A percentile compares a stretch with the other conserved stretches of the same genome.
Evolutionary conservation across 2,113 vertebrate genomes (phyloP).

Genomic region (Elachura formosa): DNA sequence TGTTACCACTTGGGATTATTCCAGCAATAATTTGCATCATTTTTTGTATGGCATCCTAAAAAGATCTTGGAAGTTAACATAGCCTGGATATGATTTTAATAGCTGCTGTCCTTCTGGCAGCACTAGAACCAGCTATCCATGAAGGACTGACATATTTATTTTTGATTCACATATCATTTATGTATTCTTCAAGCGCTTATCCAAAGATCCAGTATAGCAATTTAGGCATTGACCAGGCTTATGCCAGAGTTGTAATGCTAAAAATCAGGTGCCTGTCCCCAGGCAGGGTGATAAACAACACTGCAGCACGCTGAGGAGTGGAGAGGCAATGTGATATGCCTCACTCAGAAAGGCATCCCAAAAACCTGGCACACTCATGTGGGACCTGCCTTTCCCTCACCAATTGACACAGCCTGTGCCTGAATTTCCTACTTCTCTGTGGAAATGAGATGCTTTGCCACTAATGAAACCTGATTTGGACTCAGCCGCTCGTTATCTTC

Average conservation of each 20-base stretch:
- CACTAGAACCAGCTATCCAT: background rate
- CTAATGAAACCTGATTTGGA: background rate
- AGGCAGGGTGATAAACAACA: background rate
- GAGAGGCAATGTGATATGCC: background rate
- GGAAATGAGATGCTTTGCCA: background rate
- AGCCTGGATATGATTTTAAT: background rate
- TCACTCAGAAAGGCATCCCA: background rate
- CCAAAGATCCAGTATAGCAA: background rate
- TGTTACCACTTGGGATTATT: slow-evolving; percentile 27
- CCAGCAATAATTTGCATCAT: slow-evolving; percentile 34
- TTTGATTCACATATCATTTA: background rate
- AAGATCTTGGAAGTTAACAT: background rate
- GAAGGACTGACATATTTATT: background rate
- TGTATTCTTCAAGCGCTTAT: background rate
- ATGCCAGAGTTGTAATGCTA: background rate
- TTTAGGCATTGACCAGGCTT: background rate
- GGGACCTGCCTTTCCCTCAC: background rate
- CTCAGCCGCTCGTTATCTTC: background rate
- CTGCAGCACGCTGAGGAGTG: accelerated
- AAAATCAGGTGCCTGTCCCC: background rate
- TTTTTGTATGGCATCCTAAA: slow-evolving; percentile 10
- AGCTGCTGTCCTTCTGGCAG: background rate
- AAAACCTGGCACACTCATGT: background rate
- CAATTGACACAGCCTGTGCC: accelerated
- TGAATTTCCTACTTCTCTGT: background rate